phyloP scores from a whole-genome alignment of 1,140 invertebrate species.

The Chlorops oryzae region DNA sequence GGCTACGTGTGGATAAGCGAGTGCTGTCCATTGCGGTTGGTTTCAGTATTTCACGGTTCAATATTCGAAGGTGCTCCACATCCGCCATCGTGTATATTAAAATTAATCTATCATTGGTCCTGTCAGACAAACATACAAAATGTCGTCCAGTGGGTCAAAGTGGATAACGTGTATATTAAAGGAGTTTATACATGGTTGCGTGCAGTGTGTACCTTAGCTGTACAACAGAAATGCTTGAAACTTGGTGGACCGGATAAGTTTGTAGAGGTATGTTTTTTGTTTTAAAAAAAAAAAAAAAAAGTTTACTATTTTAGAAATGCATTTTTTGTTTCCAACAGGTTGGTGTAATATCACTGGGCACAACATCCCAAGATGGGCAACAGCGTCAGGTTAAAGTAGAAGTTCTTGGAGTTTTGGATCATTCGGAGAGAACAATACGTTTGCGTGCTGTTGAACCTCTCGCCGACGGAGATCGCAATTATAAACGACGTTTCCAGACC shows the following conservation, averaged over 20 bases:
- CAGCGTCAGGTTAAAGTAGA: slow-evolving; percentile 82
- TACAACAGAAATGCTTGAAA: slow-evolving; percentile 65
- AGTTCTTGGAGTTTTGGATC: slow-evolving; percentile 77
- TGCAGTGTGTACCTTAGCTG: slow-evolving; percentile 68
- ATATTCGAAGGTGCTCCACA: slow-evolving; percentile 78
- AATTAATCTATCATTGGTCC: slow-evolving; percentile 83
- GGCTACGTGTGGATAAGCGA: slow-evolving; percentile 85
- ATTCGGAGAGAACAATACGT: slow-evolving; percentile 64
- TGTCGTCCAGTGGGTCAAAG: slow-evolving; percentile 82
- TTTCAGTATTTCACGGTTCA: slow-evolving; percentile 79
- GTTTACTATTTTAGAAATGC: background rate
- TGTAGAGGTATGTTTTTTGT: slow-evolving; percentile 53
- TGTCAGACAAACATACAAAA: slow-evolving; percentile 84
- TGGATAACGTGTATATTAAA: slow-evolving; percentile 68
- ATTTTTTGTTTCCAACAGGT: slow-evolving; percentile 45
- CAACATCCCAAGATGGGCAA: slow-evolving; percentile 75
- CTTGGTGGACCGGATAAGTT: slow-evolving; percentile 63
- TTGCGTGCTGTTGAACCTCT: slow-evolving; percentile 75
- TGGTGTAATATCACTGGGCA: slow-evolving; percentile 83
- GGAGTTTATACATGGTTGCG: slow-evolving; percentile 73
- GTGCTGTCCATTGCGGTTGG: slow-evolving; percentile 73
- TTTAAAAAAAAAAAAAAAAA: slow-evolving; percentile 35
- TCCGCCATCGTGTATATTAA: slow-evolving; percentile 70
- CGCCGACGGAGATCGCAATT: slow-evolving; percentile 67
- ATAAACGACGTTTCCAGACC: slow-evolving; percentile 67